phyloP scores from a whole-genome alignment of 1,140 invertebrate genomes.

The Drosophila lacteicornis region DNA sequence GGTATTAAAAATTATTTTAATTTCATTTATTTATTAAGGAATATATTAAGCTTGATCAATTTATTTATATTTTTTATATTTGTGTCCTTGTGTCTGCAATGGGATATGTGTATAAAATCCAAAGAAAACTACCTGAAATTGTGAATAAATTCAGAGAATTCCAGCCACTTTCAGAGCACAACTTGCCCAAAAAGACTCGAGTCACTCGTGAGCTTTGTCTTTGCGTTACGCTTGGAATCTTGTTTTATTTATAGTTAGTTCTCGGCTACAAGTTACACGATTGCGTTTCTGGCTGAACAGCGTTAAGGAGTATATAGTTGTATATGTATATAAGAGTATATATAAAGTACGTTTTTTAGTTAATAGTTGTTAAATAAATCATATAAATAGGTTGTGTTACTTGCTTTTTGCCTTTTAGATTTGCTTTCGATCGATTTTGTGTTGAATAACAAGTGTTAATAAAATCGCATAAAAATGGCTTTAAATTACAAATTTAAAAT shows the following conservation, averaged over 20 bases:
- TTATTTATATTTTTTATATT: too few species aligned
- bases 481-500: constrained; percentile 65
- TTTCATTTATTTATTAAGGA: too few species aligned
- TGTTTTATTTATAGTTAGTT: constrained; percentile 32
- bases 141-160: neutral
- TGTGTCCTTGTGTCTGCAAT: too few species aligned
- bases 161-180: neutral
- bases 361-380: constrained; percentile 31
- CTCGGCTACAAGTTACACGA: constrained; percentile 8
- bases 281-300: constrained; percentile 8
- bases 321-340: neutral
- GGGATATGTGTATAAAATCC: too few species aligned
- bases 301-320: constrained; percentile 6
- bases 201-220: too few species aligned
- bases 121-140: neutral
- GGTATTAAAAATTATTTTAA: too few species aligned
- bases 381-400: constrained; percentile 52
- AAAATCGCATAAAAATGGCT: constrained; percentile 52
- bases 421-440: neutral
- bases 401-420: constrained; percentile 3
- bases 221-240: constrained; percentile 9
- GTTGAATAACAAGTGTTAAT: constrained; percentile 12
- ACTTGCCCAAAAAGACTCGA: neutral
- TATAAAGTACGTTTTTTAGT: constrained; percentile 3
- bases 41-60: too few species aligned